Evolutionary conservation across 2,113 vertebrate genomes (phyloP).

Genomic region (Cynoglossus semilaevis): DNA sequence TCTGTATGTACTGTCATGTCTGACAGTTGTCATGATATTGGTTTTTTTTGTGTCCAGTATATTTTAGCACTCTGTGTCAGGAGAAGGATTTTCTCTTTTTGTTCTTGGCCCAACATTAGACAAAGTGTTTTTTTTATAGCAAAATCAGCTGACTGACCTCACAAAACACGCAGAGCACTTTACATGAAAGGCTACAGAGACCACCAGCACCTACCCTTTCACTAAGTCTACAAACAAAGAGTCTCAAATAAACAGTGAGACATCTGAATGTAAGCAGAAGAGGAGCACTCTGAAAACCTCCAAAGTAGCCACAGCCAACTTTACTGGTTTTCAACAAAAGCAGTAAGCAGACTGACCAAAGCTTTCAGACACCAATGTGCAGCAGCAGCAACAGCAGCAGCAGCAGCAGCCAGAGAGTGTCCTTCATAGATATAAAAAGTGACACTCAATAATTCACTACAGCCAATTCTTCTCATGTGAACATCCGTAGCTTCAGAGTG

Average conservation of each 20-base stretch:
- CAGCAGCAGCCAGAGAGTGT: background rate
- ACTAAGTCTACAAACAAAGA: constrained; percentile 31
- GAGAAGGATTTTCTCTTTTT: too few relatives aligned
- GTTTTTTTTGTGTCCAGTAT: too few relatives aligned
- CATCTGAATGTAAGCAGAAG: constrained; percentile 29
- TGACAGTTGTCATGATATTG: too few relatives aligned
- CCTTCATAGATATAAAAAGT: constrained; percentile 32
- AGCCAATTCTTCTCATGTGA: constrained; percentile 5
- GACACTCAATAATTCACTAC: constrained; percentile 60
- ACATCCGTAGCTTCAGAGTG: constrained; percentile 10
- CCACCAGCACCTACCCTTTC: constrained; percentile 18
- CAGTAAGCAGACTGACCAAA: constrained; percentile 5
- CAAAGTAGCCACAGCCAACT: background rate
- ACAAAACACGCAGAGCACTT: background rate
- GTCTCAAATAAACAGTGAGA: constrained; percentile 26
- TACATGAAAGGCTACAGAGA: constrained; percentile 30
- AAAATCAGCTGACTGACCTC: constrained; percentile 13
- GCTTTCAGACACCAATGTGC: background rate
- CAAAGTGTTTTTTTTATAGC: background rate
- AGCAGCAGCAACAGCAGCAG: constrained; percentile 2
- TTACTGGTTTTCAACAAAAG: background rate
- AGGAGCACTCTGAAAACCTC: constrained; percentile 4
- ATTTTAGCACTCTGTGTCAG: too few relatives aligned
- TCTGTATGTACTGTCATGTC: too few relatives aligned
- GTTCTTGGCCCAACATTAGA: background rate